A percentile compares a stretch with the other conserved stretches of the same genome.
These are phyloP conservation scores for Diadumene lineata DNA, from an alignment of 92 coral and sea anemone genomes.

Conservation along the genomic window DNA sequence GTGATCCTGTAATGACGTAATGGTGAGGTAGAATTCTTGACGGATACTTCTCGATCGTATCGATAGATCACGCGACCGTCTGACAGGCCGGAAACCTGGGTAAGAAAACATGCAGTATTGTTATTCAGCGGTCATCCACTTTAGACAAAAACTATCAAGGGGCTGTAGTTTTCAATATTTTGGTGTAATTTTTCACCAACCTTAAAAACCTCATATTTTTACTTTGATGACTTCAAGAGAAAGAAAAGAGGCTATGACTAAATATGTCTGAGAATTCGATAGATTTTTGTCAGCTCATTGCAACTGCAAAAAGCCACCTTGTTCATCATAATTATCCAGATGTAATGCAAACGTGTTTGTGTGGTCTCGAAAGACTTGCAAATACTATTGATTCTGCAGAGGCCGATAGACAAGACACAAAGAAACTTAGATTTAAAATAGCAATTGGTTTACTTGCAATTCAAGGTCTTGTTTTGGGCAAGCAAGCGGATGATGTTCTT, in stretches of 20 bases:
- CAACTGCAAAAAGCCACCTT: slow-evolving; percentile 1
- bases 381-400: not conserved
- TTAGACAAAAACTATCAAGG: too few relatives aligned
- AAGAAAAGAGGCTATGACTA: not conserved
- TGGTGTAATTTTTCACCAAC: not conserved
- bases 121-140: not conserved
- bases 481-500: slow-evolving; percentile 33
- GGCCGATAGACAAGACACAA: not conserved
- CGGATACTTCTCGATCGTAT: too few relatives aligned
- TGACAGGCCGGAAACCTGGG: too few relatives aligned
- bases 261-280: not conserved
- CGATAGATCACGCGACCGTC: too few relatives aligned
- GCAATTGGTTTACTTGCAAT: slow-evolving; percentile 62
- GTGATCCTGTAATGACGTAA: too few relatives aligned
- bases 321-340: not conserved
- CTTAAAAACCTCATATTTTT: not conserved
- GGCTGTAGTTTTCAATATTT: not conserved
- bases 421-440: not conserved
- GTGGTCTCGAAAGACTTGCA: slow-evolving; percentile 10
- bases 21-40: too few relatives aligned
- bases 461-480: slow-evolving; percentile 66
- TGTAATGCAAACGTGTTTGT: not conserved
- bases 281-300: not conserved
- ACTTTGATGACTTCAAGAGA: not conserved
- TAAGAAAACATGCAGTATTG: not conserved